These are phyloP conservation scores for Seira ritae DNA, from an alignment of 2,888 invertebrate species.

Conservation along the genomic window DNA sequence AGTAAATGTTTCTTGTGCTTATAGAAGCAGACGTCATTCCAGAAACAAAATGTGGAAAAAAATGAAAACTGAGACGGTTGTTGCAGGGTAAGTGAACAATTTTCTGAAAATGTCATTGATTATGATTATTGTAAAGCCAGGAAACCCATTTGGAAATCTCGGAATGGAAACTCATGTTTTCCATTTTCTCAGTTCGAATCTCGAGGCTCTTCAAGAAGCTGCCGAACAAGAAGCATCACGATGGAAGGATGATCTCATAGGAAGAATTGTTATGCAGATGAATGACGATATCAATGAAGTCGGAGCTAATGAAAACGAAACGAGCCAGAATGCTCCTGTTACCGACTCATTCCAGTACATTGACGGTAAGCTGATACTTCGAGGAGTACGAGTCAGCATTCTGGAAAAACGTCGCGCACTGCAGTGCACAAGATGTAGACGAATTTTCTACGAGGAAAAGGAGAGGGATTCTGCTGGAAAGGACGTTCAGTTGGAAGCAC, in stretches of 20 bases:
- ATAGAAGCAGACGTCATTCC: no score
- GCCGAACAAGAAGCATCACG: no score
- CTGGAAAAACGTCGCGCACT: not conserved
- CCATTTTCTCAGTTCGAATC: no score
- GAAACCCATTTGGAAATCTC: no score
- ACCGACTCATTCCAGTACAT: not conserved
- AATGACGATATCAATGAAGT: not conserved
- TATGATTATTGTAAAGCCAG: no score
- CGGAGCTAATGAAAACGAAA: not conserved
- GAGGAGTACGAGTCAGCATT: not conserved
- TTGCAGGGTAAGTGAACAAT: no score
- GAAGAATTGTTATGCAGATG: not conserved
- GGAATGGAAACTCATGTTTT: no score
- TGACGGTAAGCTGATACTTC: not conserved
- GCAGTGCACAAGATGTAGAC: conserved; percentile 16
- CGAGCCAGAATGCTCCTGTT: not conserved
- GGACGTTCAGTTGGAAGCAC: not conserved
- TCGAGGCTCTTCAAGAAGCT: no score
- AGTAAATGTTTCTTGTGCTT: no score
- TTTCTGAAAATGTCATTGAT: no score
- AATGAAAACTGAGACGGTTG: no score
- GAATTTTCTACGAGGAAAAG: conserved; percentile 10
- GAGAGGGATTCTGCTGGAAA: not conserved
- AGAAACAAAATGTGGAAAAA: no score
- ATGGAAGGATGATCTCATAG: conserved; percentile 13